phyloP scores from a whole-genome alignment of 2,888 invertebrate species.

The Timema cristinae region DNA sequence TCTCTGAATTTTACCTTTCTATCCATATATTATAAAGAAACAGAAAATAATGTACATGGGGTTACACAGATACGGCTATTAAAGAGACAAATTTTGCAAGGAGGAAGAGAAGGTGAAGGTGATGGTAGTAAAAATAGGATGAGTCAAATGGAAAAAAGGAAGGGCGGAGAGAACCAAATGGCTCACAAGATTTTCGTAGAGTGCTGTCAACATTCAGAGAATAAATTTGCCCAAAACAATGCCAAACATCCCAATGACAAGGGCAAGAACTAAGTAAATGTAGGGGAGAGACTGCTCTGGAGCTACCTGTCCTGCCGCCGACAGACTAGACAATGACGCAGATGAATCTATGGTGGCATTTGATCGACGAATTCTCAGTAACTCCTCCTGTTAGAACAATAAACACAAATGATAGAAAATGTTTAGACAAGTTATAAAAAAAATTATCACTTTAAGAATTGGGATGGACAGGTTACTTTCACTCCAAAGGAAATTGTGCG shows the following conservation, averaged over 20 bases:
- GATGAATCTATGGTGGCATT: conserved; percentile 46
- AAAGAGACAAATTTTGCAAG: no score
- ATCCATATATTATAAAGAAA: no score
- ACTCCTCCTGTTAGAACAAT: conserved; percentile 33
- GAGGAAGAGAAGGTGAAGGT: conserved; percentile 10
- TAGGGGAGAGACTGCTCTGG: conserved; percentile 55
- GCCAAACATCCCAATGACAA: conserved; percentile 67
- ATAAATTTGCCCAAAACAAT: conserved; percentile 76
- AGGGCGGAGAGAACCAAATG: conserved; percentile 25
- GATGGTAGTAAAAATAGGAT: conserved; percentile 16
- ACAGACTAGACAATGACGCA: conserved; percentile 41
- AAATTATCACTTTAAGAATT: no score
- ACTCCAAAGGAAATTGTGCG: no score
- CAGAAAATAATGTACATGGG: no score
- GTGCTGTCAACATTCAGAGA: conserved; percentile 58
- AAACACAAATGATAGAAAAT: background rate
- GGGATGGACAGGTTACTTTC: no score
- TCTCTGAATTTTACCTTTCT: no score
- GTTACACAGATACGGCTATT: no score
- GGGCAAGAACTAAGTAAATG: conserved; percentile 61
- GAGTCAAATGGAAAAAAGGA: conserved; percentile 25
- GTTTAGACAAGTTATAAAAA: no score
- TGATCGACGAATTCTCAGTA: conserved; percentile 41
- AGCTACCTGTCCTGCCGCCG: conserved; percentile 57
- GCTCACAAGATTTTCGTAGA: conserved; percentile 26